Conservation (phyloP, 2,888 invertebrate genomes). For the Clistopyga incitator region DNA sequence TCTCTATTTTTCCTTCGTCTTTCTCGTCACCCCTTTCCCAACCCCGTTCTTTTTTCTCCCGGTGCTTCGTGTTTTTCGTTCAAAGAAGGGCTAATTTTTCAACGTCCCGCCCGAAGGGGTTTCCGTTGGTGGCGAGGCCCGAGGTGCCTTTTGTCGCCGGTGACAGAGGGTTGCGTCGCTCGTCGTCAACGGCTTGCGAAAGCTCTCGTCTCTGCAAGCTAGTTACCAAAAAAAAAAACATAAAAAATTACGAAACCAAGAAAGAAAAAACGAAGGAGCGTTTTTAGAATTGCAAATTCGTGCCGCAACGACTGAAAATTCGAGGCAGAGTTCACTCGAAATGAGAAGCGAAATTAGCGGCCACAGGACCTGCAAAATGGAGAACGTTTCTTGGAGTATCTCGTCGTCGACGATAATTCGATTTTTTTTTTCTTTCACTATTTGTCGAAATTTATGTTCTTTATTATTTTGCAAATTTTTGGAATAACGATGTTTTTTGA, state of each 20-base stretch:
- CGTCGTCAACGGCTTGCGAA: constrained; percentile 52
- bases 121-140: constrained; percentile 53
- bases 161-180: constrained; percentile 66
- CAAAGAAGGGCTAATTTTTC: constrained; percentile 68
- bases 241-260: constrained; percentile 13
- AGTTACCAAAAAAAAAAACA: constrained; percentile 31
- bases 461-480: neutral
- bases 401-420: constrained; percentile 6
- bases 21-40: constrained; percentile 36
- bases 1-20: constrained; percentile 59
- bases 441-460: neutral
- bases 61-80: constrained; percentile 48
- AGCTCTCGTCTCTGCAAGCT: constrained; percentile 64
- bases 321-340: constrained; percentile 34
- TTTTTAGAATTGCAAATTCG: constrained; percentile 68
- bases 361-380: constrained; percentile 21
- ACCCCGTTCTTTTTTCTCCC: constrained; percentile 8
- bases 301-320: constrained; percentile 44
- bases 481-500: neutral
- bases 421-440: neutral
- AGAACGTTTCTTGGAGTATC: constrained; percentile 17
- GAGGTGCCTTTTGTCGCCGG: constrained; percentile 64
- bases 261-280: constrained; percentile 36
- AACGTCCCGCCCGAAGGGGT: constrained; percentile 60
- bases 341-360: constrained; percentile 43